Evolutionary conservation across 2,113 vertebrate species (phyloP).

Genomic region (Ahaetulla prasina): DNA sequence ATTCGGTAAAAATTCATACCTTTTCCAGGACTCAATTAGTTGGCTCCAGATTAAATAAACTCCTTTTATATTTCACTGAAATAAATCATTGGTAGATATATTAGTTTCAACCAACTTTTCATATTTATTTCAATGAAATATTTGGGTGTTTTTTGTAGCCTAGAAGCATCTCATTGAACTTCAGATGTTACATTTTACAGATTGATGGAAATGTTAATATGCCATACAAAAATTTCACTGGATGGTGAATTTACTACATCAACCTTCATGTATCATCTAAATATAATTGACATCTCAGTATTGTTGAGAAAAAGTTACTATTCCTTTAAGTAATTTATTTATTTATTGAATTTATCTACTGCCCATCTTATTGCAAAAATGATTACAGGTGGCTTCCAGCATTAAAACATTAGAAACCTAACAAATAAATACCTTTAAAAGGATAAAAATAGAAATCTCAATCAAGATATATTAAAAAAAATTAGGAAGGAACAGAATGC

Average conservation of each 20-base stretch:
- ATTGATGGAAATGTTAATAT: background rate
- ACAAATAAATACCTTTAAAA: background rate
- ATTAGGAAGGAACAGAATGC: background rate
- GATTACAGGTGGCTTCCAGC: background rate
- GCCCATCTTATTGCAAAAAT: background rate
- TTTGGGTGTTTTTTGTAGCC: background rate
- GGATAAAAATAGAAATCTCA: background rate
- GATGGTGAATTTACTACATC: background rate
- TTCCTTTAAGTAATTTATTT: background rate
- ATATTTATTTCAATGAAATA: background rate
- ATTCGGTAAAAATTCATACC: background rate
- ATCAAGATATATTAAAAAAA: background rate
- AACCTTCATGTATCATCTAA: background rate
- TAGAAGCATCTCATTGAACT: background rate
- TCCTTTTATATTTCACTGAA: background rate
- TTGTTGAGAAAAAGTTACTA: background rate
- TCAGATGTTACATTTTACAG: background rate
- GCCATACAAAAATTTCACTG: background rate
- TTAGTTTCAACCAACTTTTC: background rate
- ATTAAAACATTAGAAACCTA: background rate
- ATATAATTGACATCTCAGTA: background rate
- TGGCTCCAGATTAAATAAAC: background rate
- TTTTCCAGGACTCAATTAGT: background rate
- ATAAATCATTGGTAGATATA: background rate
- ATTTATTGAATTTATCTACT: background rate